These are phyloP conservation scores for Grapholita molesta DNA, from an alignment of 1,140 invertebrate species.

Conservation along the genomic window DNA sequence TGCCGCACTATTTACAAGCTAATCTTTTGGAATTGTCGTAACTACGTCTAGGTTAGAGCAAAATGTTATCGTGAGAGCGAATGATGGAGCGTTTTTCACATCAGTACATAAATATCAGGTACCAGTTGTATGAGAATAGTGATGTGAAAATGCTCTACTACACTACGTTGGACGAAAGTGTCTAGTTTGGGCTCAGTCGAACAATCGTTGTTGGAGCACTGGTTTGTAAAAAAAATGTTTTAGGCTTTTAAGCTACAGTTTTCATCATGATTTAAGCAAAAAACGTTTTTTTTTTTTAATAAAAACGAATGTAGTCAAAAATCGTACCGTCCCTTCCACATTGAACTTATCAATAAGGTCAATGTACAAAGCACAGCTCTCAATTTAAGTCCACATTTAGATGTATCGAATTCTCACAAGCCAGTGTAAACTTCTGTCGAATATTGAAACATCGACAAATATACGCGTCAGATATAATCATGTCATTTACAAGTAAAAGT, in stretches of 20 bases:
- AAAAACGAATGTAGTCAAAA: background rate
- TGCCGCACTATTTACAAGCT: conserved; percentile 41
- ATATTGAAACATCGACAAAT: background rate
- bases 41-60: conserved; percentile 38
- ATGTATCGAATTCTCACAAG: background rate
- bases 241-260: background rate
- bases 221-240: background rate
- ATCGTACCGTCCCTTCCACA: background rate
- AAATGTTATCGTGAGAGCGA: conserved; percentile 43
- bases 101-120: conserved; percentile 22
- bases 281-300: too few relatives aligned
- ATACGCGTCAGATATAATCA: background rate
- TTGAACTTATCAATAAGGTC: conserved; percentile 1
- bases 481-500: background rate
- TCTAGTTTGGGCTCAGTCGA: conserved; percentile 39
- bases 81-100: conserved; percentile 50
- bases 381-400: background rate
- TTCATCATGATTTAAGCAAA: background rate
- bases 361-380: background rate
- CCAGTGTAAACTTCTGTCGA: background rate
- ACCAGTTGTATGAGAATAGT: background rate
- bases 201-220: conserved; percentile 38
- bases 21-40: conserved; percentile 36
- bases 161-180: conserved; percentile 69
- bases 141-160: conserved; percentile 39